Conservation (phyloP, 2,113 vertebrate species). For the Sinosuthora webbiana region DNA sequence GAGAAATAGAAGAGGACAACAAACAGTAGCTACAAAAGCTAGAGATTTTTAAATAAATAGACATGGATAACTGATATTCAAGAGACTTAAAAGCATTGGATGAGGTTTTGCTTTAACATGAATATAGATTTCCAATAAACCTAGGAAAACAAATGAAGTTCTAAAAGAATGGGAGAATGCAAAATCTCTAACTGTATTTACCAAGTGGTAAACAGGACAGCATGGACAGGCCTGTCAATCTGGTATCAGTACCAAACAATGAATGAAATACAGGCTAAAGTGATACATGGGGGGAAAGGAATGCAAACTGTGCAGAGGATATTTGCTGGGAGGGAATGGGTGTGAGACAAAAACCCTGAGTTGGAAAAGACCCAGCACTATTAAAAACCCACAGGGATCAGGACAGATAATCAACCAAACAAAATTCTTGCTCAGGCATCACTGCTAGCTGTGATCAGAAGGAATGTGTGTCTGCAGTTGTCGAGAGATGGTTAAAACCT, state of each 20-base stretch:
- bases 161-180: slow-evolving; percentile 19
- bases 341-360: background rate
- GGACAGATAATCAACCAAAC: background rate
- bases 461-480: background rate
- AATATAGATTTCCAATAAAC: slow-evolving; percentile 44
- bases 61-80: background rate
- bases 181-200: background rate
- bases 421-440: background rate
- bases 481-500: background rate
- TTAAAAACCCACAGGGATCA: background rate
- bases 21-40: background rate
- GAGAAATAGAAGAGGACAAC: background rate
- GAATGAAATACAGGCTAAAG: background rate
- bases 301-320: background rate
- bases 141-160: slow-evolving; percentile 26
- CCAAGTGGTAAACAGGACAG: slow-evolving; percentile 10
- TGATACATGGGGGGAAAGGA: background rate
- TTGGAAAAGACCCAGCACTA: background rate
- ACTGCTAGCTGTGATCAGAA: background rate
- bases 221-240: background rate
- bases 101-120: background rate
- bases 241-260: background rate
- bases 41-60: slow-evolving; percentile 20
- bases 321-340: background rate
- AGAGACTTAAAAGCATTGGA: background rate